These are phyloP conservation scores for Tuta absoluta DNA, from an alignment of 2,888 invertebrate species.

Conservation along the genomic window DNA sequence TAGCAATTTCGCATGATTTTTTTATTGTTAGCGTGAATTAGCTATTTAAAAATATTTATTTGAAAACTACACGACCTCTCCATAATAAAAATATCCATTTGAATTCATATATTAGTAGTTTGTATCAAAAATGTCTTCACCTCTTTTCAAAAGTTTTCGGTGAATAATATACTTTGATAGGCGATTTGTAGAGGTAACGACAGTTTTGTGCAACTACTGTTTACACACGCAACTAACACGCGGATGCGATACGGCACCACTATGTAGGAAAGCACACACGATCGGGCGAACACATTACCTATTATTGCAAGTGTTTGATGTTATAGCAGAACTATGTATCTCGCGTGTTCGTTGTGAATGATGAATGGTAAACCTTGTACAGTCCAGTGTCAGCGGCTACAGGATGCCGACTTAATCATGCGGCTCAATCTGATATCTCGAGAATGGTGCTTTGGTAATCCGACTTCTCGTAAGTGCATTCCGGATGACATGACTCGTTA, in stretches of 20 bases:
- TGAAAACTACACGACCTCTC: neutral
- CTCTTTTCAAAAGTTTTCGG: neutral
- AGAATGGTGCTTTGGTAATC: no score
- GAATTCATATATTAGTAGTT: neutral
- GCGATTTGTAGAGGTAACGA: constrained; percentile 9
- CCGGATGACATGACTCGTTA: neutral
- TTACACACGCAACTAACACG: neutral
- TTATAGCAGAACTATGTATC: no score
- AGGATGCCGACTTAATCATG: neutral
- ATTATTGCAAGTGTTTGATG: no score
- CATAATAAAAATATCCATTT: constrained; percentile 15
- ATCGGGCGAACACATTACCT: no score
- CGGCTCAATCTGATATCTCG: neutral
- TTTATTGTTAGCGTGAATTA: neutral
- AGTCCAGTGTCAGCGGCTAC: neutral
- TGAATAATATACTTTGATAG: neutral
- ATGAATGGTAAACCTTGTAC: constrained; percentile 6
- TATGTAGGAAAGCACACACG: no score
- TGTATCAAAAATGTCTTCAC: neutral
- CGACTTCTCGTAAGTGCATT: neutral
- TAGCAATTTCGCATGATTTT: neutral
- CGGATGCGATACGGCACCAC: neutral
- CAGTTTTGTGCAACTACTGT: constrained; percentile 1
- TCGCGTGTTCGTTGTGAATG: neutral
- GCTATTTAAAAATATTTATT: neutral